Conservation (phyloP, 2,113 vertebrate species). For the Sturnira hondurensis region DNA sequence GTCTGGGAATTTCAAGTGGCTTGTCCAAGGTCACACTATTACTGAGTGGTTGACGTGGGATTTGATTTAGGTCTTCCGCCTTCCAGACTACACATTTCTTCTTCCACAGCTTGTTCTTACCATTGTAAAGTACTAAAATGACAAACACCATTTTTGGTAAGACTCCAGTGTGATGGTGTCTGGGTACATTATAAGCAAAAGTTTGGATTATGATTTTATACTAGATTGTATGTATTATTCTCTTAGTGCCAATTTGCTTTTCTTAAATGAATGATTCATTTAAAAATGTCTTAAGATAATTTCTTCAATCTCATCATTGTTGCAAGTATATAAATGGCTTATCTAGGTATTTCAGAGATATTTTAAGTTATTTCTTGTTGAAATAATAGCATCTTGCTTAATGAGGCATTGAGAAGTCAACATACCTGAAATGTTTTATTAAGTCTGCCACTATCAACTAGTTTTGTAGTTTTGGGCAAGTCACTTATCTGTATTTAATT, state of each 20-base stretch:
- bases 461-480: neutral
- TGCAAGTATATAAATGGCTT: neutral
- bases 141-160: neutral
- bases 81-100: neutral
- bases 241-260: neutral
- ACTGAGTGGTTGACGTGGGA: neutral
- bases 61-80: neutral
- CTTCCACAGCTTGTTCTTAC: neutral
- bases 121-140: neutral
- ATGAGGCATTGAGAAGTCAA: neutral
- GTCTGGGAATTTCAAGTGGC: neutral
- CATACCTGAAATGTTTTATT: neutral
- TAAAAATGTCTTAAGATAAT: neutral
- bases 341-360: neutral
- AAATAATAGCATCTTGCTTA: neutral
- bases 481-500: neutral
- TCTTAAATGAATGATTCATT: constrained; percentile 17
- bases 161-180: neutral
- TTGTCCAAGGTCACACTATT: neutral
- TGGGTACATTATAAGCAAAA: neutral
- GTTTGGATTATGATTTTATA: neutral
- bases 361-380: constrained; percentile 5
- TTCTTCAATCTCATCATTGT: neutral
- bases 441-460: neutral
- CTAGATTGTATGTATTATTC: neutral